Percentiles rank a stretch among this genome's conserved stretches.
These are phyloP conservation scores for Platyscapa corneri DNA, from an alignment of 1,140 invertebrate species.

Conservation along the genomic window DNA sequence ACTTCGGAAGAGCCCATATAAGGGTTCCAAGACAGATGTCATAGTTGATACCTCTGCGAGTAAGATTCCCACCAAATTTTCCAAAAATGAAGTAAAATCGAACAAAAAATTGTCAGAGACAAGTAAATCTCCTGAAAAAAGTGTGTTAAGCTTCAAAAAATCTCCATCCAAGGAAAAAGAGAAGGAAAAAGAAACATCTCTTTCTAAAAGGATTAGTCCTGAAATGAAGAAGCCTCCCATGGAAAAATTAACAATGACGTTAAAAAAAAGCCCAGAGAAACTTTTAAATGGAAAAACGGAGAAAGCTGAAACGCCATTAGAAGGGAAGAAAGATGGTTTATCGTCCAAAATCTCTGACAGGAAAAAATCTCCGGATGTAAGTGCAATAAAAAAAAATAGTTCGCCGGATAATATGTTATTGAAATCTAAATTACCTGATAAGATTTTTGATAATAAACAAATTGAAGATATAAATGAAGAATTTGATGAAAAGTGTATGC, in stretches of 20 bases:
- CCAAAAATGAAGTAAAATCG: constrained; percentile 57
- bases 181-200: constrained; percentile 52
- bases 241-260: constrained; percentile 56
- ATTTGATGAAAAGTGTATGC: constrained; percentile 52
- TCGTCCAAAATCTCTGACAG: constrained; percentile 52
- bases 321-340: constrained; percentile 43
- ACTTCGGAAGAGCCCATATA: constrained; percentile 65
- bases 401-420: constrained; percentile 52
- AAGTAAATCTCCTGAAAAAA: constrained; percentile 61
- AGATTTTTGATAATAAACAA: constrained; percentile 56
- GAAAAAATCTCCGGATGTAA: constrained; percentile 50
- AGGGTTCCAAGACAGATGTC: constrained; percentile 59
- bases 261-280: constrained; percentile 65
- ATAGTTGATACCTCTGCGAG: constrained; percentile 53
- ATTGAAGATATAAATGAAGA: constrained; percentile 54
- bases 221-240: constrained; percentile 52
- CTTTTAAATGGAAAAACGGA: constrained; percentile 49
- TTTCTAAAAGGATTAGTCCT: constrained; percentile 53
- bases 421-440: constrained; percentile 54
- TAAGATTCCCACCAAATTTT: constrained; percentile 68
- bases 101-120: constrained; percentile 52
- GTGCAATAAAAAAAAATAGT: constrained; percentile 52
- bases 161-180: constrained; percentile 54
- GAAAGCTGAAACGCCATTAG: constrained; percentile 3
- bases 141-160: constrained; percentile 34